Conservation (phyloP, 1,140 invertebrate genomes). For the Zaprionus africanus region DNA sequence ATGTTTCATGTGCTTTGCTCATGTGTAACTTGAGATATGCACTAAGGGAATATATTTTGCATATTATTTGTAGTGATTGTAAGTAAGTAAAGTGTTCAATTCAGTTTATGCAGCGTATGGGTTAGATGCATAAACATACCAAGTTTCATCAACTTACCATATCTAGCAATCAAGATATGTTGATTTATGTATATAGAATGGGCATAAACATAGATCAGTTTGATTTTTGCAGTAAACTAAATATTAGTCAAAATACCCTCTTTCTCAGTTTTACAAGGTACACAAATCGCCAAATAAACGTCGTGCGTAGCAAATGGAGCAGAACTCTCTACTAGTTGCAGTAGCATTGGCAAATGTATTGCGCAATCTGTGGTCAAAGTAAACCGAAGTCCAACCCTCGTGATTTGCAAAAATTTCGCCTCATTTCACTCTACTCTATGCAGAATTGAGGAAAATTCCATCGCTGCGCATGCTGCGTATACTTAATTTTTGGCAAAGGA, state of each 20-base stretch:
- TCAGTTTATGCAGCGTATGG: background rate
- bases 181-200: background rate
- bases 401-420: conserved; percentile 22
- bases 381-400: conserved; percentile 13
- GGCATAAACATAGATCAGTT: too few relatives aligned
- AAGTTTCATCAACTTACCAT: background rate
- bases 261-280: background rate
- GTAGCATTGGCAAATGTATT: conserved; percentile 18
- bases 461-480: conserved; percentile 55
- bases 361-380: conserved; percentile 30
- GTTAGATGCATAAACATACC: background rate
- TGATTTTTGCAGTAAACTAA: too few relatives aligned
- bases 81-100: background rate
- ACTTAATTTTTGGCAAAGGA: conserved; percentile 60
- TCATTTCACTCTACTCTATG: conserved; percentile 33
- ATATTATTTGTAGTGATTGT: background rate
- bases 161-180: background rate
- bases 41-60: background rate
- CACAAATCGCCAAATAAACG: conserved; percentile 36
- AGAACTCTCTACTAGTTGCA: conserved; percentile 19
- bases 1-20: background rate
- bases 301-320: conserved; percentile 31
- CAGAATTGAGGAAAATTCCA: conserved; percentile 22
- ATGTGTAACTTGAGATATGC: background rate
- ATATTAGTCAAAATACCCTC: background rate